Percentiles rank a stretch among this genome's conserved stretches.
Evolutionary conservation across 2,113 vertebrate genomes (phyloP).

Genomic region (Cygnus atratus): DNA sequence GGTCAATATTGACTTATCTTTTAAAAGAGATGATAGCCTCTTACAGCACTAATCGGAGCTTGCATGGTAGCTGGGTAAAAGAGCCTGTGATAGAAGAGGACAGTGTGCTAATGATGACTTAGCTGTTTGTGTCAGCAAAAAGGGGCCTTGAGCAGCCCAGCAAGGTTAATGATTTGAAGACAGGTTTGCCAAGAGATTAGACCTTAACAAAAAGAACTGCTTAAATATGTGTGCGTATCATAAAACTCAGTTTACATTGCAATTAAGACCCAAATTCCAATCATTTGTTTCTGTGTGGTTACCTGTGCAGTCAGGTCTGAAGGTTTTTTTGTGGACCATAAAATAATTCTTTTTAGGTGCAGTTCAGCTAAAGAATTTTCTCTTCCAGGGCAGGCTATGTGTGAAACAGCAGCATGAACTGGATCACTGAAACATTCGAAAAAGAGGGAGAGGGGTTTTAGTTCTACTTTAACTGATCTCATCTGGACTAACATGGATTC

Average conservation of each 20-base stretch:
- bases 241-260: neutral
- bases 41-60: neutral
- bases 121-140: neutral
- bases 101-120: neutral
- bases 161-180: neutral
- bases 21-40: neutral
- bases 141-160: neutral
- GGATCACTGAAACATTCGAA: neutral
- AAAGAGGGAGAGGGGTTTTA: neutral
- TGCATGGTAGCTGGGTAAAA: neutral
- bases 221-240: fast-evolving
- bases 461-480: neutral
- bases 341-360: neutral
- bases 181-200: neutral
- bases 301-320: neutral
- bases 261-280: neutral
- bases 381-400: neutral
- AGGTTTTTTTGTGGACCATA: neutral
- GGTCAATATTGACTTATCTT: neutral
- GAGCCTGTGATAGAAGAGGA: neutral
- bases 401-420: neutral
- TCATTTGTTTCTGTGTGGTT: neutral
- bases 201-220: neutral
- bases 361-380: neutral
- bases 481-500: neutral